Conservation (phyloP, 1,140 invertebrate species). For the Leptonema lineaticorne region DNA sequence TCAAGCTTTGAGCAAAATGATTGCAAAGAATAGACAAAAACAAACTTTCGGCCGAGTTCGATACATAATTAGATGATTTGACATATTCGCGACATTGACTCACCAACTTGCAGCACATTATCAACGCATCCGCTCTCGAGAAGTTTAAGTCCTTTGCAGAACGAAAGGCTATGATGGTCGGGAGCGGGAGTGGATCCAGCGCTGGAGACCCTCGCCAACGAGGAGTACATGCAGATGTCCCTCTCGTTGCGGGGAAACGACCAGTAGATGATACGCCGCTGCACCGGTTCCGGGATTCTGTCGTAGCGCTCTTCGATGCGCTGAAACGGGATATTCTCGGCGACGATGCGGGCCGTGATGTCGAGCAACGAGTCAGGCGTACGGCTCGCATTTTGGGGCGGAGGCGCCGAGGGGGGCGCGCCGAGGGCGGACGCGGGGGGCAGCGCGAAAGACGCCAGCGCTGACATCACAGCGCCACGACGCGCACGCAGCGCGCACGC, state of each 20-base stretch:
- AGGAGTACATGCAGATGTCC: conserved; percentile 88
- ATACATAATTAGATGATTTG: too few species aligned
- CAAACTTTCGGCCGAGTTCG: too few species aligned
- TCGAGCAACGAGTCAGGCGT: conserved; percentile 70
- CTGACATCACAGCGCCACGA: conserved; percentile 16
- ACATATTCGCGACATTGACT: too few species aligned
- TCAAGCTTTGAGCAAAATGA: too few species aligned
- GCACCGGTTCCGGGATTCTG: conserved; percentile 84
- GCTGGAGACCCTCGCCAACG: conserved; percentile 62
- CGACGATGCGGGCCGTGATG: conserved; percentile 80
- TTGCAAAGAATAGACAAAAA: neutral
- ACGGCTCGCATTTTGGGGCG: too few species aligned
- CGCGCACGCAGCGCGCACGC: conserved; percentile 29
- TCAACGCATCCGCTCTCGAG: conserved; percentile 78
- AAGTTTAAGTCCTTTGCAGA: conserved; percentile 81
- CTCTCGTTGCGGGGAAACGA: conserved; percentile 83
- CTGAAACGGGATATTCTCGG: conserved; percentile 82
- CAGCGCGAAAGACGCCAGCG: conserved; percentile 26
- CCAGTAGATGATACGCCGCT: conserved; percentile 84
- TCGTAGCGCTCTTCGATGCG: conserved; percentile 83
- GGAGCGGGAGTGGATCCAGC: conserved; percentile 51
- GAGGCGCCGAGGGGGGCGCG: neutral
- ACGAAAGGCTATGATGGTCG: conserved; percentile 78
- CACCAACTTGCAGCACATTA: conserved; percentile 86
- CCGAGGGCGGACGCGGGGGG: neutral